Conservation (phyloP, 2,113 vertebrate genomes). For the Actenoides lindsayi region DNA sequence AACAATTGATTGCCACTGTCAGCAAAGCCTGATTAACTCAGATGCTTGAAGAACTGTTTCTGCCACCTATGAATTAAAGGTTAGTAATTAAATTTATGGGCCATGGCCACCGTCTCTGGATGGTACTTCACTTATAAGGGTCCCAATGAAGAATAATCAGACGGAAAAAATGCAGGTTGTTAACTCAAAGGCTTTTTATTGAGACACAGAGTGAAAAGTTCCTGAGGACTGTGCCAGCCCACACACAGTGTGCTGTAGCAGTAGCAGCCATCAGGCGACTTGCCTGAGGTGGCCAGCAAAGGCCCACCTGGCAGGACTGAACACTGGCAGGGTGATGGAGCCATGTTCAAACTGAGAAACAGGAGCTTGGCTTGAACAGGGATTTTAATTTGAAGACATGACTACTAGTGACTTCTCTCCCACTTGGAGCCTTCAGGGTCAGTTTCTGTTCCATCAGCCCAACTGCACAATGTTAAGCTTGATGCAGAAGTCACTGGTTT, state of each 20-base stretch:
- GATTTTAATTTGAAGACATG: background rate
- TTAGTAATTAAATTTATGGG: slow-evolving; percentile 80
- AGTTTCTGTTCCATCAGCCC: background rate
- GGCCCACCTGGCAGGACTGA: background rate
- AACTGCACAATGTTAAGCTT: background rate
- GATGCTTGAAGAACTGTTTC: slow-evolving; percentile 73
- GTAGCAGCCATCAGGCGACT: background rate
- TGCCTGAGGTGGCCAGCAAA: background rate
- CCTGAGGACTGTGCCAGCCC: background rate
- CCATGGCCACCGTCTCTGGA: slow-evolving; percentile 52
- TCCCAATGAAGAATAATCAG: slow-evolving; percentile 46
- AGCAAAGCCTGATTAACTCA: slow-evolving; percentile 78
- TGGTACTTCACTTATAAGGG: slow-evolving; percentile 48
- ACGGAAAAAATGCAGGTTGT: slow-evolving; percentile 9
- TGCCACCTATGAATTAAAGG: slow-evolving; percentile 75
- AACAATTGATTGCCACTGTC: slow-evolving; percentile 80
- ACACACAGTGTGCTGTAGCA: background rate
- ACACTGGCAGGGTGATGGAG: background rate
- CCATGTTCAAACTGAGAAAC: background rate
- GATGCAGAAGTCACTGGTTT: background rate
- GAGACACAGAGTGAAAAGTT: background rate
- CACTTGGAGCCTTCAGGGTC: background rate
- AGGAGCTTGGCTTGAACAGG: background rate
- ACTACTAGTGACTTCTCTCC: background rate
- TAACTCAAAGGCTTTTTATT: slow-evolving; percentile 15